phyloP scores from a whole-genome alignment of 2,888 invertebrate species.

The Ichneumoninae sp. region DNA sequence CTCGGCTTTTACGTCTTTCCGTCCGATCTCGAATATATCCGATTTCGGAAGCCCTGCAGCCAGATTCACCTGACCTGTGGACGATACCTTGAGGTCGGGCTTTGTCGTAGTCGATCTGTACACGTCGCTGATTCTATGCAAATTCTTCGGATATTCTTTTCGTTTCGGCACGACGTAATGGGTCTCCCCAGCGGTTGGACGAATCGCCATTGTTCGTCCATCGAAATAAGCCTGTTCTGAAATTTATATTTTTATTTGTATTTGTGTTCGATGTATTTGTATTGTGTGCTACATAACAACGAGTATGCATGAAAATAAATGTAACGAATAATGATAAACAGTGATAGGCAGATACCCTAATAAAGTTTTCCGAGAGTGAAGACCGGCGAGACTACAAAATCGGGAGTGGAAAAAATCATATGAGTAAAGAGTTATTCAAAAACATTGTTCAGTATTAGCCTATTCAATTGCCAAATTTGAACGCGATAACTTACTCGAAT shows the following conservation, averaged over 20 bases:
- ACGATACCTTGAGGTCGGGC: slow-evolving; percentile 10
- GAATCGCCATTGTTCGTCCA: slow-evolving; percentile 22
- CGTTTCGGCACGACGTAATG: slow-evolving; percentile 66
- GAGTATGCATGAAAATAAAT: no score
- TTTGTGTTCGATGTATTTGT: not conserved
- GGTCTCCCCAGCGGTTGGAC: slow-evolving; percentile 25
- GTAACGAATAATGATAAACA: no score
- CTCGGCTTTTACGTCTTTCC: not conserved
- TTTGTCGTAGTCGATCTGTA: not conserved
- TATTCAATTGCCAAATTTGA: no score
- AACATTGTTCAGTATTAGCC: no score
- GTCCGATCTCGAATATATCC: not conserved
- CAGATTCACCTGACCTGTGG: not conserved
- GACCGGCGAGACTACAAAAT: no score
- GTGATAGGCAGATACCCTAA: no score
- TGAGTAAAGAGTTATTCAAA: no score
- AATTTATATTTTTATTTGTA: not conserved
- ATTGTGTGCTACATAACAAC: not conserved
- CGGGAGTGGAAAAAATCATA: no score
- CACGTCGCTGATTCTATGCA: slow-evolving; percentile 8
- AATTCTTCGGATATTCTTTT: slow-evolving; percentile 29
- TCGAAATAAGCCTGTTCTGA: not conserved
- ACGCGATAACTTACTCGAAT: not conserved
- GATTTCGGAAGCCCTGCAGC: not conserved
- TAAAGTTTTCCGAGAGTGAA: no score